Percentiles rank a stretch among this genome's conserved stretches.
Conservation (phyloP, 2,113 vertebrate species). For the Myotis davidii region DNA sequence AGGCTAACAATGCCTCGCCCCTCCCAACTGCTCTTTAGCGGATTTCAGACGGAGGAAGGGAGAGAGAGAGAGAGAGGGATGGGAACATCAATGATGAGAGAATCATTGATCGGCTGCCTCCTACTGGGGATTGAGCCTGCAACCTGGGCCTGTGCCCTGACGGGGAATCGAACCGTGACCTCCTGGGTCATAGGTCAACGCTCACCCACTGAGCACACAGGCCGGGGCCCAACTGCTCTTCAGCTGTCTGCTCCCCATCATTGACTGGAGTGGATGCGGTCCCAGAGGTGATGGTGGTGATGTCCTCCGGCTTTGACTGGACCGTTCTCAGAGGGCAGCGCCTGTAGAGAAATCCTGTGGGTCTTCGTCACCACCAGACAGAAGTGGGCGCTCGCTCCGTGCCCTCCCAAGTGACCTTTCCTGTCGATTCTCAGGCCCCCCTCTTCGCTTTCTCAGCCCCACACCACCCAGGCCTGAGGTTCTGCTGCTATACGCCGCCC, state of each 20-base stretch:
- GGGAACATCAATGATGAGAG: no score
- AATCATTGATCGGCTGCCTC: no score
- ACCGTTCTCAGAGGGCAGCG: background rate
- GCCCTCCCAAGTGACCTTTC: background rate
- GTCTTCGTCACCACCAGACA: background rate
- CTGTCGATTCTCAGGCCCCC: background rate
- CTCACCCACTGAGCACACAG: no score
- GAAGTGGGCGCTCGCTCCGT: background rate
- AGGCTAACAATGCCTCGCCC: background rate
- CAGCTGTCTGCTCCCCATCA: background rate
- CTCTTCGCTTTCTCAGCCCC: background rate
- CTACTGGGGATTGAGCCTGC: no score
- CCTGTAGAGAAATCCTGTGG: background rate
- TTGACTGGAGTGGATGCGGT: background rate
- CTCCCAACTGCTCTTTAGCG: background rate
- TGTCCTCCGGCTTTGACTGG: background rate
- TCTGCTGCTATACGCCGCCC: background rate
- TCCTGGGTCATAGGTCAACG: no score
- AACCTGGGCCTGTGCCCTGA: no score
- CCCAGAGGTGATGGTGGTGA: no score
- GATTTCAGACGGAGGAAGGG: no score
- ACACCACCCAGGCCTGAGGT: rapidly evolving
- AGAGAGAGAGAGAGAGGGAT: no score
- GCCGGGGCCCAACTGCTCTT: background rate
- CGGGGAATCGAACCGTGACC: no score